phyloP scores from a whole-genome alignment of 2,888 invertebrate species.

The Agonopterix arenella region DNA sequence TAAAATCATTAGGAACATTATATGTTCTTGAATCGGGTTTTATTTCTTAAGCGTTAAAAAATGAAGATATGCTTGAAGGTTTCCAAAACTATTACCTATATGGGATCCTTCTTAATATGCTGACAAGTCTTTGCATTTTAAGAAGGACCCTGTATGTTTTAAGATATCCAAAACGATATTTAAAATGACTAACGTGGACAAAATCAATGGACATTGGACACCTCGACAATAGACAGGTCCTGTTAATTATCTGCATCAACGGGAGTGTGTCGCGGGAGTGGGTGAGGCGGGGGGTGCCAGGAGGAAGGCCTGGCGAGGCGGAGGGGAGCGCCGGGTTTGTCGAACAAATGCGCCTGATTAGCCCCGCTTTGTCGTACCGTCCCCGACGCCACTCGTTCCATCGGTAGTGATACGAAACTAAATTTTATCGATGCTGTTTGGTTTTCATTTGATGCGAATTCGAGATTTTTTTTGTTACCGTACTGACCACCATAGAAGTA shows the following conservation, averaged over 20 bases:
- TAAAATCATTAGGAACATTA: too few species aligned
- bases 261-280: conserved; percentile 15
- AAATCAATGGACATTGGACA: conserved; percentile 12
- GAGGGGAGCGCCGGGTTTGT: conserved; percentile 38
- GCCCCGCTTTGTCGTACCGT: conserved; percentile 52
- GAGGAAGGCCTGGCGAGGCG: conserved; percentile 14
- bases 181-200: too few species aligned
- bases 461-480: too few species aligned
- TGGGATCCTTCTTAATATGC: too few species aligned
- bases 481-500: too few species aligned
- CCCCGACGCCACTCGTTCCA: conserved; percentile 12
- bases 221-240: conserved; percentile 30
- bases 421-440: too few species aligned
- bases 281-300: conserved; percentile 9
- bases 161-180: background rate
- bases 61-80: too few species aligned
- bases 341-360: conserved; percentile 71
- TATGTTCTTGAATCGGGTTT: background rate
- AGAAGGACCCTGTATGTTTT: too few species aligned
- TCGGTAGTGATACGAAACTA: conserved; percentile 8
- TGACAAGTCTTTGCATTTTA: too few species aligned
- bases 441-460: too few species aligned
- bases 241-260: conserved; percentile 59
- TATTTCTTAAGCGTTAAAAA: too few species aligned
- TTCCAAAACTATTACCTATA: too few species aligned